These are phyloP conservation scores for Beaufortia kweichowensis DNA, from an alignment of 2,113 vertebrate species.

Conservation along the genomic window DNA sequence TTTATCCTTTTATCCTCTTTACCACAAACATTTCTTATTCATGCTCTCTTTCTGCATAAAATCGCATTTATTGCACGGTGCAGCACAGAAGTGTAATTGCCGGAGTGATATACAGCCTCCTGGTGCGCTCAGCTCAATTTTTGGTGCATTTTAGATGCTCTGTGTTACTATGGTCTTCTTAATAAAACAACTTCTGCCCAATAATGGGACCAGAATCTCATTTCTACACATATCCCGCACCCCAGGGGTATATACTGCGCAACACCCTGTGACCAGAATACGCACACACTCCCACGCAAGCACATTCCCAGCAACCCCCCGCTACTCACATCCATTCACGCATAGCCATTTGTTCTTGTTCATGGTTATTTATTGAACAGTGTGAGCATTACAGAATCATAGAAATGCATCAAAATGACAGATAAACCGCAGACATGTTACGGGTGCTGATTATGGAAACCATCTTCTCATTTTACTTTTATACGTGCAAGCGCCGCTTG, in stretches of 20 bases:
- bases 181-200: constrained; percentile 60
- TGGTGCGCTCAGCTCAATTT: constrained; percentile 53
- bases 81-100: constrained; percentile 62
- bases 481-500: neutral
- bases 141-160: constrained; percentile 54
- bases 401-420: constrained; percentile 61
- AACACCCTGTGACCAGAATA: constrained; percentile 42
- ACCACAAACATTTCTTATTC: constrained; percentile 30
- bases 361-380: constrained; percentile 54
- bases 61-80: constrained; percentile 59
- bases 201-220: constrained; percentile 46
- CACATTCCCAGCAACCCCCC: neutral
- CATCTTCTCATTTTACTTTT: constrained; percentile 56
- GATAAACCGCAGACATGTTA: constrained; percentile 55
- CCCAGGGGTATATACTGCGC: constrained; percentile 38
- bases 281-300: constrained; percentile 23
- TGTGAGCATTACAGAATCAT: constrained; percentile 48
- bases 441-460: constrained; percentile 48
- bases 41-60: constrained; percentile 56
- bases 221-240: constrained; percentile 45
- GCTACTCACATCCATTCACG: neutral
- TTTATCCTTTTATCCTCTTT: constrained; percentile 34
- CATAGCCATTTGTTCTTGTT: constrained; percentile 43
- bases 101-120: constrained; percentile 58
- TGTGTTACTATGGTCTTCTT: constrained; percentile 46